Base-by-base conservation (phyloP, 2,797 vertebrate species). In the Allobates femoralis region DNA sequence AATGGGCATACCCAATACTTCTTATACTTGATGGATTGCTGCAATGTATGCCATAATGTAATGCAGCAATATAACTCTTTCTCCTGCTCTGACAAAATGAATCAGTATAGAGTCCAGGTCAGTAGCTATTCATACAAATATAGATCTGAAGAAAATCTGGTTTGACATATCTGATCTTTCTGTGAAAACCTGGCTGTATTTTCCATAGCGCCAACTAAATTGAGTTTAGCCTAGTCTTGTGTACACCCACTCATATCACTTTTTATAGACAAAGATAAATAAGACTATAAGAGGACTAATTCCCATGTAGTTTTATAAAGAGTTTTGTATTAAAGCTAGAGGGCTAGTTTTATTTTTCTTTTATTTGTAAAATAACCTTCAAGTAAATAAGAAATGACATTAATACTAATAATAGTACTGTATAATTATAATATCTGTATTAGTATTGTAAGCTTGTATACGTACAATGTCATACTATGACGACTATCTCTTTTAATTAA, bases 381-480 rank as follows among this genome's bases (percentile, higher is more conserved):
- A 69, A 18, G 66, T 69, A 46, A 46, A 46, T n/a, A n/a, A n/a
- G n/a, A n/a, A n/a, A n/a, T n/a, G n/a, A n/a, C n/a, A n/a, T n/a
- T n/a, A n/a, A n/a, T n/a, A 46, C 41, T 8, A 46, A 10, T 6
- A 46, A 46, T 46, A 46, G 41, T 46, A n/a, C n/a, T n/a, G n/a
- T n/a, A n/a, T n/a, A 46, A 46, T 46, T 11, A 8, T 46, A 46
- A 46, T 8, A 11, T 46, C 41, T 46, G 4, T 6, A 46, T 46
- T 46, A 46, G 32, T 56, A 34, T 77, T 19, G 7, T 14, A 56
- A 53, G 51, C 12, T 77, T 77, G 75, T 23, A n/a, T n/a, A n/a
- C n/a, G 16, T 21, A 16, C 53, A 77, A 77, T 76, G 26, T 55
- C n/a, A 75, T 58, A 58, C 12, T 78, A 32, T 78, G n/a, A n/a